A percentile compares a stretch with the other conserved stretches of the same genome.
phyloP scores from a whole-genome alignment of 2,888 invertebrate species.

The Eretmocerus hayati region DNA sequence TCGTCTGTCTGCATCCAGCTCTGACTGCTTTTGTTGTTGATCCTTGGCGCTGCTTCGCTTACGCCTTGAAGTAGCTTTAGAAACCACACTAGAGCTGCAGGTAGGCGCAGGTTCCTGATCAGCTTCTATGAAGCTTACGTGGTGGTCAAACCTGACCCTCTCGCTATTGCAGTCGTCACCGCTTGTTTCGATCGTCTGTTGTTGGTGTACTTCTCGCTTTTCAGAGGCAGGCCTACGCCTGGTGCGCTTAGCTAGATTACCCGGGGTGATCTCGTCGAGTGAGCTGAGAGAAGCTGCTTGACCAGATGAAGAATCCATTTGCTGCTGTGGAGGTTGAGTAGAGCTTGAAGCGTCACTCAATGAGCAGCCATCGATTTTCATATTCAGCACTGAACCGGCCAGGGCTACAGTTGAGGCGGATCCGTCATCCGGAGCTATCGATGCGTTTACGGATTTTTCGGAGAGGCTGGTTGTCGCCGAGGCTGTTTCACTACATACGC shows the following conservation, averaged over 20 bases:
- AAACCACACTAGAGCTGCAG: too few species aligned
- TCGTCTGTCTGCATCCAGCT: slow-evolving; percentile 29
- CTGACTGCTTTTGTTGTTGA: slow-evolving; percentile 18
- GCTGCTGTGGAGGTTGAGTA: background rate
- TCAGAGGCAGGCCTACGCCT: slow-evolving; percentile 34
- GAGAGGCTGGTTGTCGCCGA: slow-evolving; percentile 59
- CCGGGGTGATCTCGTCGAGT: slow-evolving; percentile 46
- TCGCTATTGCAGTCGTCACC: slow-evolving; percentile 55
- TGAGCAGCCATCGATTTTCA: slow-evolving; percentile 53
- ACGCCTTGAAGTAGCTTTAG: slow-evolving; percentile 27
- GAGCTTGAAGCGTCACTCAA: slow-evolving; percentile 28
- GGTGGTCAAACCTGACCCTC: slow-evolving; percentile 60
- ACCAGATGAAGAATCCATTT: slow-evolving; percentile 37
- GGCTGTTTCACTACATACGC: slow-evolving; percentile 61
- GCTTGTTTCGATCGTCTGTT: slow-evolving; percentile 38
- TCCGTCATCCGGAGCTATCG: slow-evolving; percentile 57
- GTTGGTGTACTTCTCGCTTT: slow-evolving; percentile 40
- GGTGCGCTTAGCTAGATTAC: slow-evolving; percentile 39
- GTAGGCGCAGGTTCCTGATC: slow-evolving; percentile 48
- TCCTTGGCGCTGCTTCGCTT: slow-evolving; percentile 27
- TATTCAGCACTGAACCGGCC: slow-evolving; percentile 68
- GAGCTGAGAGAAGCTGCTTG: slow-evolving; percentile 47
- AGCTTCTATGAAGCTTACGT: slow-evolving; percentile 54
- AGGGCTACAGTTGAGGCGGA: slow-evolving; percentile 68
- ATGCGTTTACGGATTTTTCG: slow-evolving; percentile 60